A percentile compares a stretch with the other conserved stretches of the same genome.
Conservation (phyloP, 2,888 invertebrate genomes). For the Siphlonurus alternatus region DNA sequence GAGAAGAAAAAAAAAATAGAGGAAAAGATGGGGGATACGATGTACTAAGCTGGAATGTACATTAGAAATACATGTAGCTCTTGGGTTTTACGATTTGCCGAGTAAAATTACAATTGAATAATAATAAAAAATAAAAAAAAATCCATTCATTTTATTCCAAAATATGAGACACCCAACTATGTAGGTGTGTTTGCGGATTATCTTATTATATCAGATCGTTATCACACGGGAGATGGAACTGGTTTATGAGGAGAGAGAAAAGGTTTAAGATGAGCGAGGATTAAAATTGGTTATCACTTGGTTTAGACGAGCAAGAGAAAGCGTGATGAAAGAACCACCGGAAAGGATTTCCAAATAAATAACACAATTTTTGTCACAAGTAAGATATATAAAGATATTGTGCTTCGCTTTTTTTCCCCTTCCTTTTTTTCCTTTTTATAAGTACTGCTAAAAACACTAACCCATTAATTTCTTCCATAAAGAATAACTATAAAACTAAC, state of each 20-base stretch:
- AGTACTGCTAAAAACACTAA: background rate
- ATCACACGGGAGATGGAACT: too few species aligned
- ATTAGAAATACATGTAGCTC: background rate
- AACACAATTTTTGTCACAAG: too few species aligned
- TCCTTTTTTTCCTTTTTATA: background rate
- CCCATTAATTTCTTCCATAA: background rate
- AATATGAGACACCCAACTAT: too few species aligned
- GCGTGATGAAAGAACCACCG: background rate
- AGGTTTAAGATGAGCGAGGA: background rate
- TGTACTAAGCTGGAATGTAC: background rate
- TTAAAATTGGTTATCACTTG: background rate
- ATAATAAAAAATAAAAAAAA: background rate
- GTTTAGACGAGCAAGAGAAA: background rate
- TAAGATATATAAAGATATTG: background rate
- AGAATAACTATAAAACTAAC: background rate
- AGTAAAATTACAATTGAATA: background rate
- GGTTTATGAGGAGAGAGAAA: too few species aligned
- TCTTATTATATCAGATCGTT: too few species aligned
- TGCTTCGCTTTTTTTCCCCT: background rate
- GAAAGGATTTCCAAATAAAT: background rate
- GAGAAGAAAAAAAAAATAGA: too few species aligned
- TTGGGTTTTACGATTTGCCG: background rate
- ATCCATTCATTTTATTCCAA: too few species aligned
- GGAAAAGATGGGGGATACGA: too few species aligned
- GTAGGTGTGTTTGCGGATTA: too few species aligned